A percentile compares a stretch with the other conserved stretches of the same genome.
Evolutionary conservation across 2,113 vertebrate genomes (phyloP).

Genomic region (Odontesthes bonariensis): DNA sequence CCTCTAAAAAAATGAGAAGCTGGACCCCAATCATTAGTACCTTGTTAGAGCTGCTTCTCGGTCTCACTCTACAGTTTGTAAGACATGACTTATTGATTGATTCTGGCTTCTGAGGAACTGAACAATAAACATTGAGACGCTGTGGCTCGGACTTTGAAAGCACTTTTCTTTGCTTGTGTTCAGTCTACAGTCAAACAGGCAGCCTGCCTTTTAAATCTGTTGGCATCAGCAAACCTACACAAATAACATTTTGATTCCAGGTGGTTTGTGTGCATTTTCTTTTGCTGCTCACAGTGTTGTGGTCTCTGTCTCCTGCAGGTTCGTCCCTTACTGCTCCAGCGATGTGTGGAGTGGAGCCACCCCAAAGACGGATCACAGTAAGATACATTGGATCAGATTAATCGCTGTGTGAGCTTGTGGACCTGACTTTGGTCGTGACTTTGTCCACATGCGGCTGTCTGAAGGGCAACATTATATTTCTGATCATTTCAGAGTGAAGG

Average conservation of each 20-base stretch:
- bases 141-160: too few relatives aligned
- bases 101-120: too few relatives aligned
- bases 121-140: too few relatives aligned
- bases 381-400: constrained; percentile 58
- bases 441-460: not conserved
- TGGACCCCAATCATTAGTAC: too few relatives aligned
- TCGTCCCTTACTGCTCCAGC: constrained; percentile 97
- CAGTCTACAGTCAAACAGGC: not conserved
- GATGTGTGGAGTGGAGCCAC: constrained; percentile 95
- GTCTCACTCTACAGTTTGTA: too few relatives aligned
- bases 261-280: not conserved
- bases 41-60: too few relatives aligned
- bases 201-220: not conserved
- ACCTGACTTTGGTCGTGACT: not conserved
- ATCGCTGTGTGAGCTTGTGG: not conserved
- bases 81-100: too few relatives aligned
- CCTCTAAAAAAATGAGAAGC: too few relatives aligned
- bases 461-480: too few relatives aligned
- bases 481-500: too few relatives aligned
- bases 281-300: not conserved
- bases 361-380: constrained; percentile 90
- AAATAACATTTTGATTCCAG: not conserved
- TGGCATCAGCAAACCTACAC: not conserved
- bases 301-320: constrained; percentile 77
- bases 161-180: constrained; percentile 1